Conservation (phyloP, 2,797 vertebrate species). For the Takifugu rubripes region DNA sequence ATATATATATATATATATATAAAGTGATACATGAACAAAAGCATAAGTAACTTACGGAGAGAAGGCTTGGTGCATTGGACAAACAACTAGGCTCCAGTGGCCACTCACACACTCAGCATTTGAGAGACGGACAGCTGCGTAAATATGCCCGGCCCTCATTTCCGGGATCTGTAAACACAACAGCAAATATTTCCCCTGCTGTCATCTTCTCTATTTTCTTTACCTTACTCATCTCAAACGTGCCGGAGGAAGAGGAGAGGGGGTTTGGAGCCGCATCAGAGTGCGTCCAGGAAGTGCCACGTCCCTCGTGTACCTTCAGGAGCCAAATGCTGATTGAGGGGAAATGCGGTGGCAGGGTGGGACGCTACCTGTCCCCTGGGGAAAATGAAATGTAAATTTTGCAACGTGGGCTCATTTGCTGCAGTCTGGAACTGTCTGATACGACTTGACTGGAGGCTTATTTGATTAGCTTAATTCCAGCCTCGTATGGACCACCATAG, state of each 20-base stretch:
- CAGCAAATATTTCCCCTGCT: conserved; percentile 75
- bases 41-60: conserved; percentile 58
- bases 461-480: conserved; percentile 78
- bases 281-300: conserved; percentile 28
- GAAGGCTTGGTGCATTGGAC: conserved; percentile 64
- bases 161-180: conserved; percentile 67
- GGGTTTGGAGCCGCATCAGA: conserved; percentile 33
- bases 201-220: conserved; percentile 65
- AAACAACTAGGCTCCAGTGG: conserved; percentile 56
- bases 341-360: conserved; percentile 39
- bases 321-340: conserved; percentile 60
- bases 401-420: conserved; percentile 66
- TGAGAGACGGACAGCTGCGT: conserved; percentile 68
- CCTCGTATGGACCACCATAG: conserved; percentile 64
- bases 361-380: conserved; percentile 59
- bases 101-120: conserved; percentile 55
- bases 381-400: conserved; percentile 73
- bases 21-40: conserved; percentile 49
- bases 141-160: conserved; percentile 69
- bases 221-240: conserved; percentile 51
- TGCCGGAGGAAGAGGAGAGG: conserved; percentile 44
- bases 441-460: conserved; percentile 75
- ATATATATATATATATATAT: conserved; percentile 14
- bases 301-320: conserved; percentile 42
- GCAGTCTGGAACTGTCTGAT: conserved; percentile 75